Percentiles rank a stretch among this genome's conserved stretches.
Conservation (phyloP, 2,797 vertebrate species). For the Dendrocincla fuliginosa region DNA sequence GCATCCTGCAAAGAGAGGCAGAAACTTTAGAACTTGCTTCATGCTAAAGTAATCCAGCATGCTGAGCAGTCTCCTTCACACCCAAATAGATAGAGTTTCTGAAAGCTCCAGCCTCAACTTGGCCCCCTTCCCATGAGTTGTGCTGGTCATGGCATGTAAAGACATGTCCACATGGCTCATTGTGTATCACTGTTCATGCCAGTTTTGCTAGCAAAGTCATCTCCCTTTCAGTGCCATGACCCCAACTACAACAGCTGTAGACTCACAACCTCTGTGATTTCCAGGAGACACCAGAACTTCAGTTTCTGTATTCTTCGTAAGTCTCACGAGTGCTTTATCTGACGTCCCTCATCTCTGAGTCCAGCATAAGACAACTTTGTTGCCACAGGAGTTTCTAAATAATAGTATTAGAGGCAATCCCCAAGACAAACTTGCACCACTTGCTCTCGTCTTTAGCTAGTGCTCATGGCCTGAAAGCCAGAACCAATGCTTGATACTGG, state of each 20-base stretch:
- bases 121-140: neutral
- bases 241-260: neutral
- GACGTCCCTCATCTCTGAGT: neutral
- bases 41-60: neutral
- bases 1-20: neutral
- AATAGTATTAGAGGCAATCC: neutral
- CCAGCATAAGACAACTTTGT: neutral
- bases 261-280: neutral
- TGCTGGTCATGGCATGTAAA: neutral
- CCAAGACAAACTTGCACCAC: neutral
- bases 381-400: neutral
- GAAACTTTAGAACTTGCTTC: conserved; percentile 31
- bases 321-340: neutral
- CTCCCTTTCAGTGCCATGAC: neutral
- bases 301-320: neutral
- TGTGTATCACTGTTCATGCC: neutral
- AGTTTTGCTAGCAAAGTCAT: neutral
- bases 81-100: neutral
- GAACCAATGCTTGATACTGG: neutral
- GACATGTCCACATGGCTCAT: neutral
- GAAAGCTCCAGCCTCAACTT: neutral
- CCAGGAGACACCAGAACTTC: neutral
- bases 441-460: neutral
- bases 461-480: neutral
- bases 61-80: neutral